These are phyloP conservation scores for Balearica regulorum DNA, from an alignment of 2,797 vertebrate genomes.

Conservation along the genomic window DNA sequence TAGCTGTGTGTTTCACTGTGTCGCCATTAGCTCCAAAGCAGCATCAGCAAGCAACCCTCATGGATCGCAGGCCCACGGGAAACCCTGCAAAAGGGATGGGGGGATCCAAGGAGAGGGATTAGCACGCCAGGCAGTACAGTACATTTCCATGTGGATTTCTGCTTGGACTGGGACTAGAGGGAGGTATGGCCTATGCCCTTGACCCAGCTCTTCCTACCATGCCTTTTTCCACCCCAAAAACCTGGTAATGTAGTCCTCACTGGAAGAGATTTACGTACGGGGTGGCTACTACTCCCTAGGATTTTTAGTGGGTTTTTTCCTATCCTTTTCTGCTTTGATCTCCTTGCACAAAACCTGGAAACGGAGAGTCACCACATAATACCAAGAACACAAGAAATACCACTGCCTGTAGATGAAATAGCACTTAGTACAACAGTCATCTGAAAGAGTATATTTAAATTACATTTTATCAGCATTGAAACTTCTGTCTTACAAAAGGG, in stretches of 20 bases:
- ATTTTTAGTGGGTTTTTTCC: accelerated
- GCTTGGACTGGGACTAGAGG: not conserved
- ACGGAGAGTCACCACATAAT: not conserved
- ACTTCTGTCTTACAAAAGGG: not conserved
- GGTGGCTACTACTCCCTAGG: not conserved
- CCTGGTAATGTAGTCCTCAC: not conserved
- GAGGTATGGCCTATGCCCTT: not conserved
- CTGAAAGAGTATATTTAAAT: not conserved
- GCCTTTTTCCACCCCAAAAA: not conserved
- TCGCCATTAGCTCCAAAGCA: not conserved
- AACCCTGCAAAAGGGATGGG: not conserved
- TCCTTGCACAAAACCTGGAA: not conserved
- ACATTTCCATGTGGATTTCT: not conserved
- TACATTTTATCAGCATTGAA: not conserved
- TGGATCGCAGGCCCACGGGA: not conserved
- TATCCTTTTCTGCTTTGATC: not conserved
- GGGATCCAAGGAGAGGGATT: not conserved
- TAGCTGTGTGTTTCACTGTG: not conserved
- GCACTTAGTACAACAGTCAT: not conserved
- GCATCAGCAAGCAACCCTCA: not conserved
- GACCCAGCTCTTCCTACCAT: not conserved
- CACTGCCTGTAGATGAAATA: not conserved
- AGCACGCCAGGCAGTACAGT: accelerated
- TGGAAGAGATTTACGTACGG: not conserved
- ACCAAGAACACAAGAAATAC: not conserved